These are phyloP conservation scores for Peromyscus leucopus DNA, from an alignment of 2,113 vertebrate genomes.

Conservation along the genomic window DNA sequence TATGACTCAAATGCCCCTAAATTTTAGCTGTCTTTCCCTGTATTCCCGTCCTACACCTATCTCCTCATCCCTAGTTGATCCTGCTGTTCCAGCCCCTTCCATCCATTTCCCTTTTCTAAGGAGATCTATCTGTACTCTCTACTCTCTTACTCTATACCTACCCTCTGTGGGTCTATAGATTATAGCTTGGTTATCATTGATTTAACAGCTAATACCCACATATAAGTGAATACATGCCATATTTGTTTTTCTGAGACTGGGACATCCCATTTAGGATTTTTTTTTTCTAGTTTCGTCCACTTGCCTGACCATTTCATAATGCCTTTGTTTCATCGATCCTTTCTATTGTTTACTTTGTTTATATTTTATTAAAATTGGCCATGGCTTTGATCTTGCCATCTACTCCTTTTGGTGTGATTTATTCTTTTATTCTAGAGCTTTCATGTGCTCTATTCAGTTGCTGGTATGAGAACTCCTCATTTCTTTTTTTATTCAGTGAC, in stretches of 20 bases:
- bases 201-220: neutral
- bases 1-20: neutral
- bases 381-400: too few species aligned
- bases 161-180: neutral
- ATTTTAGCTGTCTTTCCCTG: neutral
- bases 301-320: too few species aligned
- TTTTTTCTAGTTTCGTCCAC: too few species aligned
- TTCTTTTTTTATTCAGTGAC: too few species aligned
- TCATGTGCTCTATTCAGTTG: too few species aligned
- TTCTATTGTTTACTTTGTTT: too few species aligned
- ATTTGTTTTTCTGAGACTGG: neutral
- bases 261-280: too few species aligned
- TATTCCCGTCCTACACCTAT: neutral
- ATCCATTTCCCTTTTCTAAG: neutral
- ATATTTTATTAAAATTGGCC: too few species aligned
- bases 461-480: too few species aligned
- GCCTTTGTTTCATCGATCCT: too few species aligned
- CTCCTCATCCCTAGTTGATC: neutral
- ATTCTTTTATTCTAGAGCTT: too few species aligned
- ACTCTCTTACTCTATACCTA: neutral
- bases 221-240: neutral
- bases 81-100: neutral
- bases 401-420: too few species aligned
- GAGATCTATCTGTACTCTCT: neutral
- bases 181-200: neutral